Conservation (phyloP, 2,888 invertebrate genomes). For the Callimorpha dominula region DNA sequence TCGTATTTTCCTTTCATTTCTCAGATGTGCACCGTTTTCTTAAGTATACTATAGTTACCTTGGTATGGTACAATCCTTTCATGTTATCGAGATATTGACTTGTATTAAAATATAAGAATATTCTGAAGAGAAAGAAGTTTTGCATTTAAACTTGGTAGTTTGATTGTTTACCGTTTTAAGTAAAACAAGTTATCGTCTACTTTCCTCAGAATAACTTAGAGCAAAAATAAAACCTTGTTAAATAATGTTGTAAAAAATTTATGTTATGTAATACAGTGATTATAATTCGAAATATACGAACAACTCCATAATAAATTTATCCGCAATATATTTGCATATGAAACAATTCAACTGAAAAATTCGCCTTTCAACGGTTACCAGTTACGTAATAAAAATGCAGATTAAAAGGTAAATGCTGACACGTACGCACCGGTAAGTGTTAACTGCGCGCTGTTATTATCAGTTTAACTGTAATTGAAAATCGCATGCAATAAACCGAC, state of each 20-base stretch:
- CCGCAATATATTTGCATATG: background rate
- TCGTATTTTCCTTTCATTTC: conserved; percentile 1
- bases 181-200: background rate
- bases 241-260: too few relatives aligned
- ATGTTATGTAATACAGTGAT: too few relatives aligned
- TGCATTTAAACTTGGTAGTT: background rate
- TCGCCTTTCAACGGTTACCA: background rate
- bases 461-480: background rate
- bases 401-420: background rate
- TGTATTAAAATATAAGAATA: conserved; percentile 1
- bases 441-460: background rate
- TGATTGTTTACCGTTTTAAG: background rate
- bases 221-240: too few relatives aligned
- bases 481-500: background rate
- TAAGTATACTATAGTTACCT: background rate
- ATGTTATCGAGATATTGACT: conserved; percentile 8
- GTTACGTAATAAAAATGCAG: background rate
- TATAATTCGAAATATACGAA: background rate
- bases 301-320: background rate
- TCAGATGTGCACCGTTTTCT: background rate
- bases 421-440: background rate
- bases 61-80: conserved; percentile 1
- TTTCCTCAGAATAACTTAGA: too few relatives aligned
- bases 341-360: background rate
- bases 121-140: background rate